Conservation (phyloP, 2,797 vertebrate genomes). For the Rhynchonycteris naso region DNA sequence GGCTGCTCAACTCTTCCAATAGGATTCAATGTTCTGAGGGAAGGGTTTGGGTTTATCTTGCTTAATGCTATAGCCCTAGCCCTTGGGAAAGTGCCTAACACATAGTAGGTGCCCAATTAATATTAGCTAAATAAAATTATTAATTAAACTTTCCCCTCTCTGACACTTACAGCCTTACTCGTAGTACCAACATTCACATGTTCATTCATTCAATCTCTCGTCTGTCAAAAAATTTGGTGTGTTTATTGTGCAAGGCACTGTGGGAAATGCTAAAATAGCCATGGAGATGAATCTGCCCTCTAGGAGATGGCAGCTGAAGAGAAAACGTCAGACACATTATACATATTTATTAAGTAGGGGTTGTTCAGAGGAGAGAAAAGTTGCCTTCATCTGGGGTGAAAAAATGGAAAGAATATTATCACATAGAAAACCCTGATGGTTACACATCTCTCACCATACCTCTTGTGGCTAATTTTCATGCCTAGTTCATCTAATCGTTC, state of each 20-base stretch:
- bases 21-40: neutral
- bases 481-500: neutral
- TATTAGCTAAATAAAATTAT: neutral
- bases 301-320: neutral
- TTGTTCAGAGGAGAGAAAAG: neutral
- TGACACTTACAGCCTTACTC: neutral
- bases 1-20: neutral
- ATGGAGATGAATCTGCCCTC: neutral
- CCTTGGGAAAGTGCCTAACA: neutral
- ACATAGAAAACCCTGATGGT: neutral
- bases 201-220: neutral
- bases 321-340: neutral
- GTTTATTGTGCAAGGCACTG: neutral
- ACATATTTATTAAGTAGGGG: neutral
- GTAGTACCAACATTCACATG: neutral
- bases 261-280: neutral
- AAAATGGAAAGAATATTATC: neutral
- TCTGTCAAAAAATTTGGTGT: neutral
- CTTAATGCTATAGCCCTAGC: neutral
- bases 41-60: neutral
- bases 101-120: neutral
- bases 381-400: accelerated
- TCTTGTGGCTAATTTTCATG: neutral
- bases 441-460: neutral
- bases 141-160: neutral